A percentile compares a stretch with the other conserved stretches of the same genome.
These are phyloP conservation scores for Heterochromis multidens DNA, from an alignment of 2,113 vertebrate genomes.

Conservation along the genomic window DNA sequence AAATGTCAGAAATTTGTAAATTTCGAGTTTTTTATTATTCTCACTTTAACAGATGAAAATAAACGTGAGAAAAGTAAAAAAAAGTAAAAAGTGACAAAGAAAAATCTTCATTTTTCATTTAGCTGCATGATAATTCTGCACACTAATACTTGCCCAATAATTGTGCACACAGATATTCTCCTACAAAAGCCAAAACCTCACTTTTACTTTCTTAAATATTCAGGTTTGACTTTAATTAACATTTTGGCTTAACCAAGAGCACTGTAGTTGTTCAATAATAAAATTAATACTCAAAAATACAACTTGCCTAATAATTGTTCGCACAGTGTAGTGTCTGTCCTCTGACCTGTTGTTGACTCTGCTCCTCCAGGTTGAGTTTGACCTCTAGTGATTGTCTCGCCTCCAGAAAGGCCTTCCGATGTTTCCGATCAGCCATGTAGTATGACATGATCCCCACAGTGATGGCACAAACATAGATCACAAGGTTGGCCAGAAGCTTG, in stretches of 20 bases:
- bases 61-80: too few relatives aligned
- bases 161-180: too few relatives aligned
- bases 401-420: slow-evolving; percentile 95
- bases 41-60: neutral
- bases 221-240: neutral
- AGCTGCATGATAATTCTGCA: neutral
- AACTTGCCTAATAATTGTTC: neutral
- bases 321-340: neutral
- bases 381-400: slow-evolving; percentile 94
- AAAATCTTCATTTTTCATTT: neutral
- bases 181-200: neutral
- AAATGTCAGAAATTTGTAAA: neutral
- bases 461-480: slow-evolving; percentile 90
- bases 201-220: neutral
- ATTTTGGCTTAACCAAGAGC: too few relatives aligned
- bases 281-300: neutral
- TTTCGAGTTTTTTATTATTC: neutral
- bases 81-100: neutral
- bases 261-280: neutral
- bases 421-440: slow-evolving; percentile 96
- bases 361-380: slow-evolving; percentile 96
- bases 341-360: slow-evolving; percentile 94
- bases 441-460: slow-evolving; percentile 92
- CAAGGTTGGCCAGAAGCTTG: slow-evolving; percentile 88
- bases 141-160: neutral